Evolutionary conservation across 2,888 invertebrate species (phyloP).

Genomic region (Stenodema calcarata): DNA sequence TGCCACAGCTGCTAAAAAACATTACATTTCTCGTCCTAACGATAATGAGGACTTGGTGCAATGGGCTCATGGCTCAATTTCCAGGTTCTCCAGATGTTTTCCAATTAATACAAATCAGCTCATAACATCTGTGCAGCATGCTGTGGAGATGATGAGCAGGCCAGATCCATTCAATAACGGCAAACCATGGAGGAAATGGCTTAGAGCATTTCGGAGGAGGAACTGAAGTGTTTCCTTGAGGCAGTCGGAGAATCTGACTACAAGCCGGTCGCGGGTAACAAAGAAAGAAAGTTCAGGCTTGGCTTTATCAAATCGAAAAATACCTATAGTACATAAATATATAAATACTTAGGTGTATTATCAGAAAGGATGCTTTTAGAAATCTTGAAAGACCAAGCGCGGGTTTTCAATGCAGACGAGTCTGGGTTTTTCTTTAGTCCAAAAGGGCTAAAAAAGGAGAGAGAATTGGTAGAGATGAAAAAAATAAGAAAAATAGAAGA

Average conservation of each 20-base stretch:
- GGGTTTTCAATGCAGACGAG: too few species aligned
- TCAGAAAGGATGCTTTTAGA: too few species aligned
- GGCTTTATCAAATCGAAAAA: conserved; percentile 54
- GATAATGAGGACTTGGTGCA: background rate
- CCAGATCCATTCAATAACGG: conserved; percentile 49
- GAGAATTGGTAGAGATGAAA: too few species aligned
- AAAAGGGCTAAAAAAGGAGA: too few species aligned
- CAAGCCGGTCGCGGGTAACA: conserved; percentile 30
- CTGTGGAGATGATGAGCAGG: background rate
- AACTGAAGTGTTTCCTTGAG: conserved; percentile 43
- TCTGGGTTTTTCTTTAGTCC: too few species aligned
- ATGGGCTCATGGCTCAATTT: background rate
- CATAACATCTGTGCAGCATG: conserved; percentile 3
- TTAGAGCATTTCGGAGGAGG: conserved; percentile 23
- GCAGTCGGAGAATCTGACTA: conserved; percentile 46
- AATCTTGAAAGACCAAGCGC: too few species aligned
- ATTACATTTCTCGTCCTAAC: background rate
- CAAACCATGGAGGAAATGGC: conserved; percentile 51
- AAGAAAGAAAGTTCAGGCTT: conserved; percentile 26
- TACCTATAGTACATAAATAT: too few species aligned
- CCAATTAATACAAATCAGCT: background rate
- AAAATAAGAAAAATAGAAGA: too few species aligned
- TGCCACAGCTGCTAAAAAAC: background rate
- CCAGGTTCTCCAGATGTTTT: background rate
- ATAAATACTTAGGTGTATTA: too few species aligned